Percentiles rank a stretch among this genome's conserved stretches.
Evolutionary conservation across 2,888 invertebrate species (phyloP).

Genomic region (Pachliopta kotzebuea): DNA sequence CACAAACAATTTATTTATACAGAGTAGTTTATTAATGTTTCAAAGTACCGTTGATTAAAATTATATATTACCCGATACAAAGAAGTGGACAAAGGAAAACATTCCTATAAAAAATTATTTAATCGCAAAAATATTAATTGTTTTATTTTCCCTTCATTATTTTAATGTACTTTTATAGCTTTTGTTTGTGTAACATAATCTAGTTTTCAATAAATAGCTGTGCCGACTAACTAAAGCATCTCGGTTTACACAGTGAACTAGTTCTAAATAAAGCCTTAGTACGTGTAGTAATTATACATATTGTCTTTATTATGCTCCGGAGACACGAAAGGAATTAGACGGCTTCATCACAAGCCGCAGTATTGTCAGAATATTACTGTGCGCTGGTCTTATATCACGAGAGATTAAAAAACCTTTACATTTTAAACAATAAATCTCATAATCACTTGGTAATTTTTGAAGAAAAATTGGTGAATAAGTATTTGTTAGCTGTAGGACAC

Average conservation of each 20-base stretch:
- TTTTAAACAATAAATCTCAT: neutral
- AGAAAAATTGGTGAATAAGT: conserved; percentile 2
- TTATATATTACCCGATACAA: no score
- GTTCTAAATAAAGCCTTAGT: conserved; percentile 3
- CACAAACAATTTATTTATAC: no score
- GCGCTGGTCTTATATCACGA: neutral
- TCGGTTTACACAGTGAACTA: neutral
- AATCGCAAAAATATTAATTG: no score
- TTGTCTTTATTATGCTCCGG: conserved; percentile 20
- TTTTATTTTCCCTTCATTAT: no score
- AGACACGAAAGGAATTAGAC: conserved; percentile 25
- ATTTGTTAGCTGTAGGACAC: neutral
- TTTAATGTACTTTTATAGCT: no score
- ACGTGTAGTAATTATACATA: conserved; percentile 9
- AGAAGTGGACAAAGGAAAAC: no score
- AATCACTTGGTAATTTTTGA: conserved; percentile 3
- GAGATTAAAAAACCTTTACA: conserved; percentile 13
- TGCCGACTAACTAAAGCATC: no score
- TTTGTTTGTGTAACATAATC: no score
- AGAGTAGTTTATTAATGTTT: no score
- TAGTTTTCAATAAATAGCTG: no score
- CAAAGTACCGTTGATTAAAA: no score
- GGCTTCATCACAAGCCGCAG: conserved; percentile 19
- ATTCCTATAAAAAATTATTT: no score
- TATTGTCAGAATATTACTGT: conserved; percentile 11